Evolutionary conservation across 2,888 invertebrate species (phyloP), one percentile per base, ranked within the genome.

Genomic region (Drosophila seclusa): DNA sequence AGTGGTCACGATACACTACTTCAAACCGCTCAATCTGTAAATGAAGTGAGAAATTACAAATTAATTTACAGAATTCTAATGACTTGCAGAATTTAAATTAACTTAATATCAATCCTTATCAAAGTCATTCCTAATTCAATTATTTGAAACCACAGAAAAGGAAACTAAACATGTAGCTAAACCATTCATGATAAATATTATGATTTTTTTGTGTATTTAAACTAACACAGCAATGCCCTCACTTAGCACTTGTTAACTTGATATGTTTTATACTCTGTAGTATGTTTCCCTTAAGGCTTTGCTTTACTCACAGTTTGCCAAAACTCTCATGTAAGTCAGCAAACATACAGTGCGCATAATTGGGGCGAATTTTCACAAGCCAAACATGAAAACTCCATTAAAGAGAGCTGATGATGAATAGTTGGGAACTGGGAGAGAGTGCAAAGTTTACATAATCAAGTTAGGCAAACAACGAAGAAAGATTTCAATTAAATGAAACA

Each of bases 311-410:
- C n/a, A 61, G 27, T 34, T 65, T 10, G 49, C 55, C 59, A 42
- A 66, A 73, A 58, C 45, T 73, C 52, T 49, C 32, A 45, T 66
- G 70, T 67, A 53, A 73, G 57, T 68, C 60, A 49, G 36, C 24
- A 27, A 42, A 54, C 64, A 71, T 58, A 67, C 71, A 71, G 75
- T 82, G 80, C 55, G 65, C 78, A 76, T 84, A 82, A 82, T 83
- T 83, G 82, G 84, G 57, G 66, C 68, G 64, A 64, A 58, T 69
- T 61, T 54, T 74, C 61, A 73, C 70, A 64, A 61, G 48, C 48
- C 50, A 71, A 80, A 83, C 83, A 83, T 64, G 78, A 83, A 80
- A 83, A 83, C 71, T 83, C 74, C 83, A 85, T 83, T 83, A 82
- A 72, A 68, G 61, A 21, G 50, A 62, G 49, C 29, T 55, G 49